Evolutionary conservation across 1,140 invertebrate species (phyloP).

Genomic region (Phymorhynchus buccinoides): DNA sequence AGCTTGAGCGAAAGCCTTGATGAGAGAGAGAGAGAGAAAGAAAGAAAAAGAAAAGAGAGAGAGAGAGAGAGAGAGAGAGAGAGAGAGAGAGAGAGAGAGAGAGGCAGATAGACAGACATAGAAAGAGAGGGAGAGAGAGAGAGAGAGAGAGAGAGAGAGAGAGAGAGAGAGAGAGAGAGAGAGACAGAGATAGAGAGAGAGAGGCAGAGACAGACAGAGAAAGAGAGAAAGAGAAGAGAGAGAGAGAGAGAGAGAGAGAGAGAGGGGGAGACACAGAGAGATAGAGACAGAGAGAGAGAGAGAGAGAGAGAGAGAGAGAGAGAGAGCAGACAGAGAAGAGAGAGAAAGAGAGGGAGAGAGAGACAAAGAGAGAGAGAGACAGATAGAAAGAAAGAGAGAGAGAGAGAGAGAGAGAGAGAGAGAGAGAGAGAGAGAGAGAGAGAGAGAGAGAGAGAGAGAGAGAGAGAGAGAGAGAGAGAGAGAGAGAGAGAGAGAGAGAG

Average conservation of each 20-base stretch:
- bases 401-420: too few species aligned
- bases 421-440: too few species aligned
- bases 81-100: not conserved
- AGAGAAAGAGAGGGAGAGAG: too few species aligned
- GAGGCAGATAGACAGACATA: slow-evolving; percentile 14
- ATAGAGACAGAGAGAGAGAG: not conserved
- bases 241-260: not conserved
- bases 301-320: not conserved
- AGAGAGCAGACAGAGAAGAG: not conserved
- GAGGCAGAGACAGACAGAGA: not conserved
- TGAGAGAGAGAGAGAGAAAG: not conserved
- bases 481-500: too few species aligned
- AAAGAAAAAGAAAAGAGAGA: not conserved
- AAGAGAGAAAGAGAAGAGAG: not conserved
- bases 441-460: too few species aligned
- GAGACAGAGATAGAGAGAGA: not conserved
- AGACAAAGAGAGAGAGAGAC: too few species aligned
- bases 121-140: not conserved
- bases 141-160: not conserved
- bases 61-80: slow-evolving; percentile 14
- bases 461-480: too few species aligned
- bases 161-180: not conserved
- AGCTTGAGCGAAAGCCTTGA: too few species aligned
- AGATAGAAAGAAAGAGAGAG: too few species aligned
- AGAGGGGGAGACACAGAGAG: not conserved